Percentiles rank a stretch among this genome's conserved stretches.
These are phyloP conservation scores for Tretioscincus oriximinensis DNA, from an alignment of 2,113 vertebrate genomes.

Conservation along the genomic window DNA sequence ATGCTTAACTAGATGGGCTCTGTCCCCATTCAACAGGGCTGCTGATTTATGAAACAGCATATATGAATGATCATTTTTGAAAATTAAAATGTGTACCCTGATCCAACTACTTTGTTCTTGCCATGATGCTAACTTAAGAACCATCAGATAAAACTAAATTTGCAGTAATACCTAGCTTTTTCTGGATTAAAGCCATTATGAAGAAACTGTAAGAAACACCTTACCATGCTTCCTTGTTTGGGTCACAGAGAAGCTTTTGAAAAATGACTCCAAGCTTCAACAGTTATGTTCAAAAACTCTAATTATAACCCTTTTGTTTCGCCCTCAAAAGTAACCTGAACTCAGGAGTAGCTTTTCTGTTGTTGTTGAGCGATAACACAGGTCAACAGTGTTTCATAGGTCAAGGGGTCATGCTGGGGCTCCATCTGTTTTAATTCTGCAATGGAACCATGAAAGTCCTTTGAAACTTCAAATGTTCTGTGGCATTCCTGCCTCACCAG, in stretches of 20 bases:
- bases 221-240: neutral
- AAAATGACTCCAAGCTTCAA: neutral
- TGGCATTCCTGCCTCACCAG: slow-evolving; percentile 58
- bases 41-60: too few relatives aligned
- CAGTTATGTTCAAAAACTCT: slow-evolving; percentile 25
- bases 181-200: neutral
- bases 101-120: too few relatives aligned
- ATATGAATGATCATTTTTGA: too few relatives aligned
- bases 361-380: slow-evolving; percentile 58
- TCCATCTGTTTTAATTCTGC: slow-evolving; percentile 66
- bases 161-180: neutral
- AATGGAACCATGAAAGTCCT: slow-evolving; percentile 58
- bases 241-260: neutral
- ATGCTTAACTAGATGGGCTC: too few relatives aligned
- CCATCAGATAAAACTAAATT: too few relatives aligned
- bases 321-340: slow-evolving; percentile 51
- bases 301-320: slow-evolving; percentile 27
- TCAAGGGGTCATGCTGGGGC: slow-evolving; percentile 63
- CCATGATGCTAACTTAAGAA: too few relatives aligned
- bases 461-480: slow-evolving; percentile 66
- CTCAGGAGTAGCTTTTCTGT: slow-evolving; percentile 45
- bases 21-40: too few relatives aligned
- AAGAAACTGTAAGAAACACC: rapidly evolving
- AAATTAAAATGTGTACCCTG: too few relatives aligned
- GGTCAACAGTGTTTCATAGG: slow-evolving; percentile 53